These are phyloP conservation scores for Toxonevra muliebris DNA, from an alignment of 2,888 invertebrate genomes.

Conservation along the genomic window DNA sequence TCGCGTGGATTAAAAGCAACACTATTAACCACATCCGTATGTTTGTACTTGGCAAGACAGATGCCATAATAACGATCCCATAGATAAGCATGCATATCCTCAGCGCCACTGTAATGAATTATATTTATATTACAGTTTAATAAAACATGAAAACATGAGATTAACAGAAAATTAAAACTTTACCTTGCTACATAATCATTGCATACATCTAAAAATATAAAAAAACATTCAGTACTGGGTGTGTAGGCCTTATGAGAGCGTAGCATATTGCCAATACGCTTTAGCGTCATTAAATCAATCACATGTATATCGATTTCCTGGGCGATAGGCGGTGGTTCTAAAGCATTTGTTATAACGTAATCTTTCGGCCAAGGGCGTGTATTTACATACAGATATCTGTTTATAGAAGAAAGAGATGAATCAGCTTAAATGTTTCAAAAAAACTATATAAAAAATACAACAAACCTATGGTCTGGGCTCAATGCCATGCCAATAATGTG, in stretches of 20 bases:
- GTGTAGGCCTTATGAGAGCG: conserved; percentile 84
- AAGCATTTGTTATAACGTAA: conserved; percentile 77
- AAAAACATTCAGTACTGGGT: conserved; percentile 85
- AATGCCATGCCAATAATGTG: conserved; percentile 89
- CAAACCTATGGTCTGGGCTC: conserved; percentile 79
- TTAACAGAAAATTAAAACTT: conserved; percentile 32
- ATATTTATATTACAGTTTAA: background rate
- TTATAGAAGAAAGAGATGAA: conserved; percentile 39
- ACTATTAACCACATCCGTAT: conserved; percentile 83
- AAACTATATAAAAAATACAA: background rate
- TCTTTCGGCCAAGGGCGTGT: conserved; percentile 83
- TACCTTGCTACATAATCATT: conserved; percentile 85
- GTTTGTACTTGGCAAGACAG: conserved; percentile 78
- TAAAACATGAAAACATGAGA: background rate
- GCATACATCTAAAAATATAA: conserved; percentile 85
- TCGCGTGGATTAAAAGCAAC: conserved; percentile 86
- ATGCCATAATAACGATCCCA: conserved; percentile 88
- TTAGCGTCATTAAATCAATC: conserved; percentile 79
- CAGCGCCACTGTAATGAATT: conserved; percentile 73
- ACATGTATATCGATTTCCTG: conserved; percentile 89
- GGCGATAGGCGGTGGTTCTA: conserved; percentile 84
- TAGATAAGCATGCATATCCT: conserved; percentile 82
- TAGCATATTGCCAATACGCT: conserved; percentile 80
- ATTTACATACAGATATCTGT: conserved; percentile 81
- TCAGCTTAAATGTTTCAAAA: background rate